Conservation (phyloP, 2,797 vertebrate genomes). For the Corythornis leucogaster region DNA sequence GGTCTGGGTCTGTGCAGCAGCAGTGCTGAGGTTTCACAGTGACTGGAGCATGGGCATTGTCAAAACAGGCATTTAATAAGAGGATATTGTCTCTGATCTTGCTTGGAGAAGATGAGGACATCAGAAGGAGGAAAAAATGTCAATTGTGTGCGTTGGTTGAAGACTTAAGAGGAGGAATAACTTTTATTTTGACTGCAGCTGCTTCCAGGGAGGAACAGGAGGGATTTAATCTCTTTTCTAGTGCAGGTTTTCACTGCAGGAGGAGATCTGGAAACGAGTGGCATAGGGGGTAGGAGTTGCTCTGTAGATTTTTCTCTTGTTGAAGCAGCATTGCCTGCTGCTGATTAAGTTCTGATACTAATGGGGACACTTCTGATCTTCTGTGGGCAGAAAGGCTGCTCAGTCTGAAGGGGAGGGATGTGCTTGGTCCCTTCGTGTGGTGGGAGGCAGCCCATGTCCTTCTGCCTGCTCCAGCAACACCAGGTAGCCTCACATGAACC, state of each 20-base stretch:
- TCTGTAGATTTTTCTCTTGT: rapidly evolving
- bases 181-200: not conserved
- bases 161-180: not conserved
- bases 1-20: not conserved
- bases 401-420: not conserved
- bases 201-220: not conserved
- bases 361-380: not conserved
- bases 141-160: rapidly evolving
- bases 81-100: not conserved
- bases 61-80: not conserved
- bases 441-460: not conserved
- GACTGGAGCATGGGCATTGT: not conserved
- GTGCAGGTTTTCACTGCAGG: not conserved
- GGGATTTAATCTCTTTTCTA: not conserved
- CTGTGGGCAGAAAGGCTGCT: not conserved
- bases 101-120: not conserved
- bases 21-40: not conserved
- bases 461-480: not conserved
- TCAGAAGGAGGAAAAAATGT: not conserved
- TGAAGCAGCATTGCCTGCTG: not conserved
- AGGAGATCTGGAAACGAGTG: not conserved
- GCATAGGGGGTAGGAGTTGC: not conserved
- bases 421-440: not conserved
- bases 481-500: rapidly evolving
- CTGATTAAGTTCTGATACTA: too few species aligned